Base-by-base conservation (phyloP, 1,140 invertebrate species). In the Dufourea novaeangliae region DNA sequence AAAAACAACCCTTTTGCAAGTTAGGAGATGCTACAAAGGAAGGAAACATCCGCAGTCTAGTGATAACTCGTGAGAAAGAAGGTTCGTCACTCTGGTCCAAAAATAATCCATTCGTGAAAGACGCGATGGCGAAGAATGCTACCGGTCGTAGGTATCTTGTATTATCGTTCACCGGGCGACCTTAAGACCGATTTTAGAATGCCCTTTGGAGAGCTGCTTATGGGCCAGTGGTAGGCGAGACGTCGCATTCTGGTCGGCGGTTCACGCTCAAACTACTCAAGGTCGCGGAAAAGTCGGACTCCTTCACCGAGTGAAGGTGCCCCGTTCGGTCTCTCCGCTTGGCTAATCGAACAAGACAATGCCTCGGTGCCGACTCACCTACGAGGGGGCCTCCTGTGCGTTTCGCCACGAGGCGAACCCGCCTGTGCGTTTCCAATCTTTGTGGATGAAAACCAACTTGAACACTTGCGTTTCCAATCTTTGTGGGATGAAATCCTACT, bases 251-350 rank as follows among this genome's bases (percentile, higher is more conserved):
- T 72, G 62, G 64, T 52, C 64, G 57, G 27, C 78, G 41, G 39
- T 85, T 85, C 75, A 75, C 59, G 66, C 56, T 66, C 25, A 78
- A 79, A 52, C 67, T 70, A 12, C 11, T 66, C 83, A 87, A 87
- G 86, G 83, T 80, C 80, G 66, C 66, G 79, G 80, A 87, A 86
- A 86, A 86, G 70, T 82, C 72, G 50, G 61, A 61, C 79, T 78
- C 74, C 46, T 78, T 84, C 83, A 29, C 70, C 78, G 27, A 72
- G 70, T 59, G 67, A 83, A 79, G 62, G 70, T 82, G 54, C 69
- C 52, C 66, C n/a, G 69, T 52, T 67, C 67, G 56, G 27, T 66
- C 62, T 66, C 62, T 39, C n/a, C 32, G 52, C 14, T 41, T 25
- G 67, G 67, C 34, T 77, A 71, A 77, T 77, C 74, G 67, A 71